Evolutionary conservation across 2,888 invertebrate genomes (phyloP).

Genomic region (Hylaea fasciaria): DNA sequence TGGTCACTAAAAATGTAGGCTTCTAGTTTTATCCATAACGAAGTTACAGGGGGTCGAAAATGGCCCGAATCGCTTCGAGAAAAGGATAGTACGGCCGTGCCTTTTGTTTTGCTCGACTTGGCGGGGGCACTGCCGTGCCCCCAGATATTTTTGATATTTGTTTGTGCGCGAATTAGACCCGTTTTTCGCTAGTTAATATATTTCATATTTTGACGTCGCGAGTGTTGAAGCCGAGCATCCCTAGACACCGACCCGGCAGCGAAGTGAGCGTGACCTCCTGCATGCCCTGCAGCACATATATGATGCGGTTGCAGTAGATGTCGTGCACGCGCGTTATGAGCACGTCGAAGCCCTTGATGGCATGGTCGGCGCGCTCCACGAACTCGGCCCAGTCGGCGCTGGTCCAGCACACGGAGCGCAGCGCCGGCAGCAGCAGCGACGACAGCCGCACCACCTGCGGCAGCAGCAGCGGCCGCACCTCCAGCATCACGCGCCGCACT

Average conservation of each 20-base stretch:
- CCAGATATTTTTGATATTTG: no score
- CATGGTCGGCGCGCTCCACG: conserved; percentile 89
- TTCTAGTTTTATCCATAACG: no score
- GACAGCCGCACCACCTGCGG: conserved; percentile 94
- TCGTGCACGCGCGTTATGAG: conserved; percentile 92
- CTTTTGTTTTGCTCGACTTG: no score
- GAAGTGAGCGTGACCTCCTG: conserved; percentile 92
- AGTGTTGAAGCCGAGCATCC: no score
- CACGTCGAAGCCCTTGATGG: conserved; percentile 92
- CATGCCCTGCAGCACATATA: conserved; percentile 95
- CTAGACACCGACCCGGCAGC: conserved; percentile 87
- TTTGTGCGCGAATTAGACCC: no score
- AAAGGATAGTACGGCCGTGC: no score
- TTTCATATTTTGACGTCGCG: no score
- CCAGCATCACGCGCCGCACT: conserved; percentile 91
- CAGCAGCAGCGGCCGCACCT: conserved; percentile 95
- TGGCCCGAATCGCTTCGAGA: no score
- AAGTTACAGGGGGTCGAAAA: no score
- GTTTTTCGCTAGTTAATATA: no score
- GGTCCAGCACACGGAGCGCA: conserved; percentile 94
- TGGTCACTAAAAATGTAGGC: no score
- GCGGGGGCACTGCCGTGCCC: no score
- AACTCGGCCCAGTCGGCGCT: conserved; percentile 92
- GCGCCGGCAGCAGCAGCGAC: conserved; percentile 92
- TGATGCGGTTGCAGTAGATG: conserved; percentile 95